phyloP scores from a whole-genome alignment of 2,113 vertebrate genomes.

The Paralichthys olivaceus region DNA sequence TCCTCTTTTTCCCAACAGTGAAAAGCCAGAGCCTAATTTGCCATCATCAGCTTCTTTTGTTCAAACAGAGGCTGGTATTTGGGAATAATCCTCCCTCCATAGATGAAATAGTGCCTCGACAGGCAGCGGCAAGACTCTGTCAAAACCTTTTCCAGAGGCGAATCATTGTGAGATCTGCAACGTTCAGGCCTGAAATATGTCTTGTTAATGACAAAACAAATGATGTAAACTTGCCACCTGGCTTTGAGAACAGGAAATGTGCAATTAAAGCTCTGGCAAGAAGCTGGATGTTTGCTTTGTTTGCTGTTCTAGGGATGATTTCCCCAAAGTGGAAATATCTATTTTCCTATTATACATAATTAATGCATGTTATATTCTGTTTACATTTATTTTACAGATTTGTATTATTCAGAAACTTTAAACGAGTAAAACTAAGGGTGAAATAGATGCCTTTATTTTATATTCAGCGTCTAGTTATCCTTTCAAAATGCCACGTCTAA shows the following conservation, averaged over 20 bases:
- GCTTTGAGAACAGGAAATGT: slow-evolving; percentile 50
- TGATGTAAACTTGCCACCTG: slow-evolving; percentile 67
- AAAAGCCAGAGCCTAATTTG: slow-evolving; percentile 85
- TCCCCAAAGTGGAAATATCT: background rate
- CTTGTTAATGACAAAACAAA: slow-evolving; percentile 75
- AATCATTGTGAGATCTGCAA: slow-evolving; percentile 78
- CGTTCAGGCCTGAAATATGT: slow-evolving; percentile 74
- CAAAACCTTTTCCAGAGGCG: slow-evolving; percentile 75
- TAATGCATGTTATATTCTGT: background rate
- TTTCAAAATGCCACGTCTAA: slow-evolving; percentile 77
- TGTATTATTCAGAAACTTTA: slow-evolving; percentile 1
- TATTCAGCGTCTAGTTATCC: slow-evolving; percentile 73
- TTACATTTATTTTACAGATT: background rate
- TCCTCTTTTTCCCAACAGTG: slow-evolving; percentile 74
- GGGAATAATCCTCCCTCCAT: slow-evolving; percentile 85
- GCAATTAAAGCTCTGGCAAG: slow-evolving; percentile 36
- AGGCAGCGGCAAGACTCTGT: slow-evolving; percentile 84
- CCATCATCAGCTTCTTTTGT: slow-evolving; percentile 87
- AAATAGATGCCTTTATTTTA: slow-evolving; percentile 61
- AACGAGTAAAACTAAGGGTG: background rate
- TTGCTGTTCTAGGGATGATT: slow-evolving; percentile 6
- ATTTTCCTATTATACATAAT: background rate
- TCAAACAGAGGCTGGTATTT: slow-evolving; percentile 84
- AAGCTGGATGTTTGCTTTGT: slow-evolving; percentile 14
- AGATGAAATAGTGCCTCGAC: slow-evolving; percentile 83